Conservation (phyloP, 2,888 invertebrate genomes). For the Nymphalis c-album region DNA sequence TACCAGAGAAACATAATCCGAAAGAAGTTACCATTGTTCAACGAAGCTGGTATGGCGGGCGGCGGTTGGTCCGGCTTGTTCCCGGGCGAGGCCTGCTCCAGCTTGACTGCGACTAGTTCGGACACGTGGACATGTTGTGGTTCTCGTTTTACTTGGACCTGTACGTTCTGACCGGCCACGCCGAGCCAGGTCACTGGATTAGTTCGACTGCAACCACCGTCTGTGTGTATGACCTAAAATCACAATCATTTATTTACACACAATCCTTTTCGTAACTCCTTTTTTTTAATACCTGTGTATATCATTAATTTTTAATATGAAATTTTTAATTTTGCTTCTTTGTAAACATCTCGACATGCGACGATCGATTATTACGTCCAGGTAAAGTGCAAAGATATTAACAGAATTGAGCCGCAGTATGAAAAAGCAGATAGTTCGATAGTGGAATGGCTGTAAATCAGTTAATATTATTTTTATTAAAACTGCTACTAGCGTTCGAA, state of each 20-base stretch:
- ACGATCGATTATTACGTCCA: too few species aligned
- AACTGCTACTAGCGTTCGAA: too few species aligned
- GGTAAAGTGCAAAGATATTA: too few species aligned
- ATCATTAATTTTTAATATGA: too few species aligned
- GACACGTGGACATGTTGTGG: slow-evolving; percentile 82
- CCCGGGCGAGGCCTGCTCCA: slow-evolving; percentile 85
- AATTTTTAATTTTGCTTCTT: too few species aligned
- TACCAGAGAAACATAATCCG: slow-evolving; percentile 30
- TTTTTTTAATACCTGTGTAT: background rate
- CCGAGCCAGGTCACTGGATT: slow-evolving; percentile 85
- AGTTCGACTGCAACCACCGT: slow-evolving; percentile 86
- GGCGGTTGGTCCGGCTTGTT: slow-evolving; percentile 78
- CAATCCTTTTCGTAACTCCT: background rate
- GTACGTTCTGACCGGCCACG: slow-evolving; percentile 71
- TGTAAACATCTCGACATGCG: too few species aligned
- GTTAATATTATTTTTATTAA: too few species aligned
- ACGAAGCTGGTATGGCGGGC: slow-evolving; percentile 69
- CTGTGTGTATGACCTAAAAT: slow-evolving; percentile 69
- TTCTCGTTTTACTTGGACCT: slow-evolving; percentile 85
- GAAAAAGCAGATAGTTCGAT: too few species aligned
- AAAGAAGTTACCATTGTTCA: slow-evolving; percentile 66
- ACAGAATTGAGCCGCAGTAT: too few species aligned
- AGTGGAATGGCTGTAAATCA: too few species aligned
- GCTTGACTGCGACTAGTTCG: slow-evolving; percentile 82
- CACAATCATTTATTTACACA: background rate